Base-by-base conservation (phyloP, 2,888 invertebrate genomes). In the Laspeyria flexula region DNA sequence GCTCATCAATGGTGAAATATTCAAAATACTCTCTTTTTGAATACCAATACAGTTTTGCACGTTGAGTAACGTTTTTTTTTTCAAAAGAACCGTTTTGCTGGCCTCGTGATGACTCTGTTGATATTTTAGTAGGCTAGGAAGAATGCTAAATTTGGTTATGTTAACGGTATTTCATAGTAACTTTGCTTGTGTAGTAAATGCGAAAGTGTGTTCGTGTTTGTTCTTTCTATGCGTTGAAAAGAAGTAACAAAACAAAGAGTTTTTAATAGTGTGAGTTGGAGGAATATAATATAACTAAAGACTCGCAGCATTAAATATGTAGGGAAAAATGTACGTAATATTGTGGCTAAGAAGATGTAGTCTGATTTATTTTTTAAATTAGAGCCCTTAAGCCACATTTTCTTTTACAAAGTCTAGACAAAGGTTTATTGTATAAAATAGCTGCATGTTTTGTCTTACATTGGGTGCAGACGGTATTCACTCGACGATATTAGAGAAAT, bases 1-100 rank as follows among this genome's bases (percentile, higher is more conserved):
- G 43, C 16, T 66, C 38, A 42, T 61, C 47, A 42, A 67, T 61
- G 48, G 35, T 52, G 51, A 66, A 55, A 59, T 58, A 67, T 66
- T 54, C 54, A 59, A 58, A 50, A 50, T 49, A 6, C 37, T 37
- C n/a, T 47, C 30, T 42, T 58, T 64, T 54, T 50, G 66, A 54
- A 58, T 61, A 42, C 42, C 45, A 61, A 67, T 52, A 15, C 16
- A 33, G 33, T 46, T 54, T 48, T 51, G 47, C 21, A 23, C 15
- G 44, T 47, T 66, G 33, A 43, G 35, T 67, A 58, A 61, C 47
- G 55, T 54, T 58, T 35, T 51, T 42, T 41, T 34, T 51, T 42
- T 41, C 31, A 33, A 52, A 61, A 64, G 37, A 51, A 61, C 65
- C 45, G 58, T 64, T 64, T 35, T 29, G n/a, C 34, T 35, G 34